phyloP scores from a whole-genome alignment of 2,113 vertebrate genomes.

The Corydoras sp. region DNA sequence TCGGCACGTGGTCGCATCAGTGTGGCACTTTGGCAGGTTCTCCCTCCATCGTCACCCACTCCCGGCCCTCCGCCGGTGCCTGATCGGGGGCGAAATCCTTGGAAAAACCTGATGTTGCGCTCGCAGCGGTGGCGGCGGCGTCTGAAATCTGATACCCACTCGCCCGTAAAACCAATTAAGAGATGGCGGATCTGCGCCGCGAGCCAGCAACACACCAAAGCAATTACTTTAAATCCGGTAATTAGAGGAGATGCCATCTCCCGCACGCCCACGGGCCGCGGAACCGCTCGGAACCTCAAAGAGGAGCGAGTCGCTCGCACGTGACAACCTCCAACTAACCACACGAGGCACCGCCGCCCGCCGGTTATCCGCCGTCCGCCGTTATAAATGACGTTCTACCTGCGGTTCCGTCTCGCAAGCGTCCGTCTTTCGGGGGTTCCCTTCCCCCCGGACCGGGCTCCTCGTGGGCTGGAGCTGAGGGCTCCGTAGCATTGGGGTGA shows the following conservation, averaged over 20 bases:
- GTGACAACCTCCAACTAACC: background rate
- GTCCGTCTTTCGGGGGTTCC: too few species aligned
- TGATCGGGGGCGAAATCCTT: background rate
- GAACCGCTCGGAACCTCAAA: constrained; percentile 26
- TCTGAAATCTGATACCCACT: constrained; percentile 53
- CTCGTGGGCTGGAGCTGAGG: too few species aligned
- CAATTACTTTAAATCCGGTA: constrained; percentile 69
- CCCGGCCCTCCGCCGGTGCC: background rate
- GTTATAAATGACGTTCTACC: too few species aligned
- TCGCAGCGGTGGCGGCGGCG: constrained; percentile 35
- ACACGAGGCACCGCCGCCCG: background rate
- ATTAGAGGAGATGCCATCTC: constrained; percentile 61
- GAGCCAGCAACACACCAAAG: constrained; percentile 57
- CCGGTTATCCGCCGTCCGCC: too few species aligned
- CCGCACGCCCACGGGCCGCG: constrained; percentile 49
- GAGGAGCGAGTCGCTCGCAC: background rate
- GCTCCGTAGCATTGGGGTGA: too few species aligned
- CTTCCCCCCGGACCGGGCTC: too few species aligned
- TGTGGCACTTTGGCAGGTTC: too few species aligned
- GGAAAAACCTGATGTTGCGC: background rate
- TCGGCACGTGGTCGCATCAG: too few species aligned
- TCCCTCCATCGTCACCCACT: background rate
- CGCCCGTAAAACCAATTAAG: constrained; percentile 63
- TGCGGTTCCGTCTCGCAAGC: too few species aligned
- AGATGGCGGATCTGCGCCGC: constrained; percentile 60